Evolutionary conservation across 2,797 vertebrate genomes (phyloP).

Genomic region (Poeciliopsis turneri): DNA sequence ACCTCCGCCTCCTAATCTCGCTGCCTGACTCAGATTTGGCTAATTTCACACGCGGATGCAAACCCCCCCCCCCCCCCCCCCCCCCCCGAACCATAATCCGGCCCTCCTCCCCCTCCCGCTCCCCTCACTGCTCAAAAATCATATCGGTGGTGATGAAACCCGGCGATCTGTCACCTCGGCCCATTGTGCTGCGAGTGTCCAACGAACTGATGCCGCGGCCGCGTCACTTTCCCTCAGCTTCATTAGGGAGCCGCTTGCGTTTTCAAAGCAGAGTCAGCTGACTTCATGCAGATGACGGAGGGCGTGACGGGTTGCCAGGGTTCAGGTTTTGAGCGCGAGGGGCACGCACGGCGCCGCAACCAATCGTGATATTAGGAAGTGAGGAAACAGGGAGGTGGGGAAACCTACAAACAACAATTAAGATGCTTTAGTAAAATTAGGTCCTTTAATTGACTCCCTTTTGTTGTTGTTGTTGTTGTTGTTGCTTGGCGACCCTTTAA

Average conservation of each 20-base stretch:
- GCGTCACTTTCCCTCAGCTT: slow-evolving; percentile 26
- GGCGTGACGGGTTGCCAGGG: slow-evolving; percentile 47
- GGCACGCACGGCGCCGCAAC: slow-evolving; percentile 19
- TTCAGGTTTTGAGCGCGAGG: slow-evolving; percentile 28
- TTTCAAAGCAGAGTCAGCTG: slow-evolving; percentile 1
- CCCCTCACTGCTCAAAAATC: slow-evolving; percentile 32
- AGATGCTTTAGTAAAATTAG: slow-evolving; percentile 18
- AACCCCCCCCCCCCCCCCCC: too few species aligned
- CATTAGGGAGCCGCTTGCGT: slow-evolving; percentile 37
- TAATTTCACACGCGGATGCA: slow-evolving; percentile 32
- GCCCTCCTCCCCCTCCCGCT: background rate
- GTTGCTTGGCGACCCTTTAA: slow-evolving; percentile 7
- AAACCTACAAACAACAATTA: slow-evolving; percentile 14
- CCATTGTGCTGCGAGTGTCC: slow-evolving; percentile 25
- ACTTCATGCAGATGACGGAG: slow-evolving; percentile 29
- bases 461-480: background rate
- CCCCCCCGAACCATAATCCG: too few species aligned
- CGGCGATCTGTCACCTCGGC: slow-evolving; percentile 38
- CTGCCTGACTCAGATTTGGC: slow-evolving; percentile 18
- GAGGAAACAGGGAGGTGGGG: background rate
- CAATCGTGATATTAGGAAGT: background rate
- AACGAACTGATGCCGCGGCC: slow-evolving; percentile 33
- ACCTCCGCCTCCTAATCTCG: slow-evolving; percentile 26
- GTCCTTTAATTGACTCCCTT: slow-evolving; percentile 8
- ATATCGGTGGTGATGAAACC: slow-evolving; percentile 57